These are phyloP conservation scores for Drosophila saltans DNA, from an alignment of 1,140 invertebrate species.

Conservation along the genomic window DNA sequence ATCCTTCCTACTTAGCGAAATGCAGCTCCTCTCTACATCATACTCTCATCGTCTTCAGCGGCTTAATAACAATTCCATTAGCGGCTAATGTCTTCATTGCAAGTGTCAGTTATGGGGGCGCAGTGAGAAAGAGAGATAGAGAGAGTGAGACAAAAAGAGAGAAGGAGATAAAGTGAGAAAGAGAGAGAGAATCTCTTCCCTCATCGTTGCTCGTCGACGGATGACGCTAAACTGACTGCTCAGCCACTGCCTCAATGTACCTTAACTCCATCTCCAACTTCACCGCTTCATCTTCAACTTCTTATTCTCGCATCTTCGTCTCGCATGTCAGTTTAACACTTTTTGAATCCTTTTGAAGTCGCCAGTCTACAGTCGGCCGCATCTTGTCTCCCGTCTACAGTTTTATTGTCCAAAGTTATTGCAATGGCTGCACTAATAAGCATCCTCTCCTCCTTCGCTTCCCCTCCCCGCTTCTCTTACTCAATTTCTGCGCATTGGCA, in stretches of 20 bases:
- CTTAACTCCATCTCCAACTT: constrained; percentile 22
- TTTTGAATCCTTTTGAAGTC: constrained; percentile 75
- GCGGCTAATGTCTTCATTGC: constrained; percentile 80
- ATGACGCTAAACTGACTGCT: constrained; percentile 73
- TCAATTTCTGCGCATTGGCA: constrained; percentile 27
- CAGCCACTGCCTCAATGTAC: constrained; percentile 42
- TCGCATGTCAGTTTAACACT: constrained; percentile 81
- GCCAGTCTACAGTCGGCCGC: constrained; percentile 3
- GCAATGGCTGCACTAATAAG: constrained; percentile 78
- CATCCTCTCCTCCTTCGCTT: constrained; percentile 42
- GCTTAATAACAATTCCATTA: constrained; percentile 82
- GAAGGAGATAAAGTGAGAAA: neutral
- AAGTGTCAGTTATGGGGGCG: constrained; percentile 77
- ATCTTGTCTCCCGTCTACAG: constrained; percentile 21
- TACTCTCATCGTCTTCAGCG: constrained; percentile 31
- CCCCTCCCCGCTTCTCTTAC: neutral
- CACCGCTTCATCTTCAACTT: neutral
- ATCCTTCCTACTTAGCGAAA: neutral
- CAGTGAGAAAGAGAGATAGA: constrained; percentile 18
- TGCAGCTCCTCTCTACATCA: constrained; percentile 11
- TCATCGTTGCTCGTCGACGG: neutral
- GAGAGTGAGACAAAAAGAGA: constrained; percentile 19
- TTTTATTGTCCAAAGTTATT: constrained; percentile 78
- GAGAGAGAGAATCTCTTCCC: constrained; percentile 4
- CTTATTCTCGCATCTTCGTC: constrained; percentile 30